Percentiles rank a stretch among this genome's conserved stretches.
These are phyloP conservation scores for Synanthedon tipuliformis DNA, from an alignment of 2,888 invertebrate genomes.

Conservation along the genomic window DNA sequence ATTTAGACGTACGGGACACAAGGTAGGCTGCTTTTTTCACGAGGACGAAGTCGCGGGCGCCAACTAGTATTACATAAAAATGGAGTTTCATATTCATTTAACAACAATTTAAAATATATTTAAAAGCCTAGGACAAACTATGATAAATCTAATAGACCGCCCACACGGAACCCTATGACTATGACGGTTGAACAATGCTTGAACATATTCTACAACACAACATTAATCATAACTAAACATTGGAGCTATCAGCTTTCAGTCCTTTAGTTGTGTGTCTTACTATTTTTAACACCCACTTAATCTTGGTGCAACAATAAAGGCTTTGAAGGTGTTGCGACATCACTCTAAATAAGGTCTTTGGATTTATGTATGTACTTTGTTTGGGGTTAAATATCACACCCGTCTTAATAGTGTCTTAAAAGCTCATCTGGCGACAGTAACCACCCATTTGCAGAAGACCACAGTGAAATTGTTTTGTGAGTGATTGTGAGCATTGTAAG, in stretches of 20 bases:
- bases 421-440: too few relatives aligned
- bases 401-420: neutral
- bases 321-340: slow-evolving; percentile 28
- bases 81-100: neutral
- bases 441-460: too few relatives aligned
- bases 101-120: too few relatives aligned
- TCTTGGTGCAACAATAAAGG: slow-evolving; percentile 48
- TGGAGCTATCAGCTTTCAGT: slow-evolving; percentile 55
- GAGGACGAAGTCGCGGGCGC: too few relatives aligned
- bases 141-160: slow-evolving; percentile 58
- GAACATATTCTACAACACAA: slow-evolving; percentile 49
- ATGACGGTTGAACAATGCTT: slow-evolving; percentile 48
- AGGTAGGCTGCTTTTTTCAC: too few relatives aligned
- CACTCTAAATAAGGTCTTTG: neutral
- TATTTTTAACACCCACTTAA: slow-evolving; percentile 68
- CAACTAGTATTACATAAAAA: too few relatives aligned
- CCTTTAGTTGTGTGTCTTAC: slow-evolving; percentile 48
- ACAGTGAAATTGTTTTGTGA: too few relatives aligned
- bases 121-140: slow-evolving; percentile 23
- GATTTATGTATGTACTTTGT: too few relatives aligned
- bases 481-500: too few relatives aligned
- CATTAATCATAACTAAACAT: slow-evolving; percentile 58
- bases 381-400: neutral
- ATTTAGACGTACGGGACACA: too few relatives aligned
- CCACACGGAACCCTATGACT: slow-evolving; percentile 36